Evolutionary conservation across 2,888 invertebrate genomes (phyloP).

Genomic region (Bombylius major): DNA sequence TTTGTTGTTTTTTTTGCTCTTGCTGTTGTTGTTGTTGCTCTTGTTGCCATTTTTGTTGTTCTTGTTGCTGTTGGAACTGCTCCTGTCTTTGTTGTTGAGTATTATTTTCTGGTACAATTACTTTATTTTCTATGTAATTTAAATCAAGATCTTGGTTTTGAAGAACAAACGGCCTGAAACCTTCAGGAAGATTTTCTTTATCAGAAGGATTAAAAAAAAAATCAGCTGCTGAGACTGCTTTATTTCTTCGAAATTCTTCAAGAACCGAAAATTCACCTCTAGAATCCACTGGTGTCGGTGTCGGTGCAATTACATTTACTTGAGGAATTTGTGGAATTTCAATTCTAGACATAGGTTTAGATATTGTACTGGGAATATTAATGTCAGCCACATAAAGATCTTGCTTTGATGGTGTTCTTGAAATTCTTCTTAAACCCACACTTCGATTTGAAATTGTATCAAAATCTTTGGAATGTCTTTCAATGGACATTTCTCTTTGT

Average conservation of each 20-base stretch:
- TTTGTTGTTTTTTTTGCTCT: not conserved
- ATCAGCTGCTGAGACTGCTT: not conserved
- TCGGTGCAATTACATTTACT: constrained; percentile 27
- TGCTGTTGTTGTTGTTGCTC: not conserved
- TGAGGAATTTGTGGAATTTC: constrained; percentile 15
- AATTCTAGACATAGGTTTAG: constrained; percentile 6
- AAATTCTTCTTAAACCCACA: constrained; percentile 30
- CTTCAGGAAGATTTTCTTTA: not conserved
- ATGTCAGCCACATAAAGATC: constrained; percentile 34
- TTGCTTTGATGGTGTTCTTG: constrained; percentile 29
- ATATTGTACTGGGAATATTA: constrained; percentile 19
- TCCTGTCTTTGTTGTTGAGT: not conserved
- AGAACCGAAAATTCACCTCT: constrained; percentile 20
- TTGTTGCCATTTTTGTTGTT: not conserved
- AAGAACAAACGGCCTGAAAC: not conserved
- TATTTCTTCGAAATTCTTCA: constrained; percentile 7
- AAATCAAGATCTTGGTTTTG: not conserved
- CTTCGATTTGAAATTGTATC: constrained; percentile 32
- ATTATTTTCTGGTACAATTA: not conserved
- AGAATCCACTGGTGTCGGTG: constrained; percentile 19
- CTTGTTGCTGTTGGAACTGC: not conserved
- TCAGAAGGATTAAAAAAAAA: not conserved
- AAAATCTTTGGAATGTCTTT: constrained; percentile 25
- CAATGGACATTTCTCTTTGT: constrained; percentile 27
- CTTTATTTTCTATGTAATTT: not conserved